Conservation (phyloP, 2,113 vertebrate genomes). For the Pseudorasbora parva region DNA sequence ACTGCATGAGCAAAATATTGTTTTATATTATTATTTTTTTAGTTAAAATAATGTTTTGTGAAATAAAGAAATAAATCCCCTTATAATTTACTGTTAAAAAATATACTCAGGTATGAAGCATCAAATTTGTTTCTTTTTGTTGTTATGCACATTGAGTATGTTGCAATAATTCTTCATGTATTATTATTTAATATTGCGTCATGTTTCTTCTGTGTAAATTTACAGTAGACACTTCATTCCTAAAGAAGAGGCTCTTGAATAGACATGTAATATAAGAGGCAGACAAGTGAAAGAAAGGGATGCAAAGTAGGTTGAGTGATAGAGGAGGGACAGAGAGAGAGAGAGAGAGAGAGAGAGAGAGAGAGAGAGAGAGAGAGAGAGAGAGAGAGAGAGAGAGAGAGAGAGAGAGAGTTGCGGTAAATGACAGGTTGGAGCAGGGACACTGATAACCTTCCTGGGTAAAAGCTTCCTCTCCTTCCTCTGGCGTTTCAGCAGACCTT, state of each 20-base stretch:
- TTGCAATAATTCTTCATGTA: too few relatives aligned
- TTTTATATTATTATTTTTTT: too few relatives aligned
- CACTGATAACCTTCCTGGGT: conserved; percentile 80
- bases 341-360: conserved; percentile 16
- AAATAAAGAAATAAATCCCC: too few relatives aligned
- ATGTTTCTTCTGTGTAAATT: too few relatives aligned
- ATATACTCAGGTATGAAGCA: too few relatives aligned
- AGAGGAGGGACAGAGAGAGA: conserved; percentile 36
- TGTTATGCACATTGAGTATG: background rate
- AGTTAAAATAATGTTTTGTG: too few relatives aligned
- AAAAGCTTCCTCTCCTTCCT: conserved; percentile 76
- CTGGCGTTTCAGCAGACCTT: conserved; percentile 75
- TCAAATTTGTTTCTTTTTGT: too few relatives aligned
- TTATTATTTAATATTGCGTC: too few relatives aligned
- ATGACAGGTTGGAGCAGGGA: conserved; percentile 72
- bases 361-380: conserved; percentile 43
- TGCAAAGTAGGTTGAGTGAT: conserved; percentile 23
- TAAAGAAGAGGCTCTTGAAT: conserved; percentile 6
- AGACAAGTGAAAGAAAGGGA: conserved; percentile 28
- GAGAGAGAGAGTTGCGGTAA: conserved; percentile 63
- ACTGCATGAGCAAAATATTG: background rate
- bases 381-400: conserved; percentile 6
- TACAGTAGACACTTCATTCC: background rate
- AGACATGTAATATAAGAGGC: conserved; percentile 34
- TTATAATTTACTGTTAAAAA: too few relatives aligned